Evolutionary conservation across 1,140 invertebrate species (phyloP).

Genomic region (Sitobion miscanthi): DNA sequence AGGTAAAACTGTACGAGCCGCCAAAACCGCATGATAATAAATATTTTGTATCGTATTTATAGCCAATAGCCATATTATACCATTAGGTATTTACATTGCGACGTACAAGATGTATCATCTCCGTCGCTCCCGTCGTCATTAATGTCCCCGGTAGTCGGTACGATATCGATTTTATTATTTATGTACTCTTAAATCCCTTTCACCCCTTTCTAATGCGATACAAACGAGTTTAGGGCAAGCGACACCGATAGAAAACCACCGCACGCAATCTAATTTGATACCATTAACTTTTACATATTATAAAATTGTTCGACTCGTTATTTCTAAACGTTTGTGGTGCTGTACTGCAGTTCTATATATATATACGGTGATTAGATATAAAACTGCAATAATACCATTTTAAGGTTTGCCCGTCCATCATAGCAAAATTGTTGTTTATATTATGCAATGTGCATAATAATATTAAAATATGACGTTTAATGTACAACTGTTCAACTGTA

Average conservation of each 20-base stretch:
- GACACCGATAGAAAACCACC: not conserved
- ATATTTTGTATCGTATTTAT: too few species aligned
- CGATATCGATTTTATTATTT: slow-evolving; percentile 22
- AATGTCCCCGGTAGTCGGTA: not conserved
- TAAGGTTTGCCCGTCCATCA: not conserved
- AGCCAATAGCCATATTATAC: too few species aligned
- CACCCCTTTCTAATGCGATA: not conserved
- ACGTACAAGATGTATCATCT: not conserved
- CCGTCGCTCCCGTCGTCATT: not conserved
- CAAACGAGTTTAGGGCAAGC: not conserved
- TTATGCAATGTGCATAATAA: too few species aligned
- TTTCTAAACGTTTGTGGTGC: not conserved
- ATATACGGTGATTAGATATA: not conserved
- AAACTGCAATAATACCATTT: not conserved
- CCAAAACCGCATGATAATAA: too few species aligned
- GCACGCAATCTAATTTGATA: not conserved
- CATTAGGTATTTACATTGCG: too few species aligned
- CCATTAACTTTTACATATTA: not conserved
- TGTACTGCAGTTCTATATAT: not conserved
- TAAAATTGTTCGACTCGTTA: not conserved
- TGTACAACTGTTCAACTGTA: too few species aligned
- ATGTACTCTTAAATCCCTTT: not conserved
- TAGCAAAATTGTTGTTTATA: not conserved
- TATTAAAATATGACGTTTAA: too few species aligned
- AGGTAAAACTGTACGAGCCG: too few species aligned